Evolutionary conservation across 1,140 invertebrate genomes (phyloP), one percentile per base, ranked within the genome.

Genomic region (Aphaenogaster floridana): DNA sequence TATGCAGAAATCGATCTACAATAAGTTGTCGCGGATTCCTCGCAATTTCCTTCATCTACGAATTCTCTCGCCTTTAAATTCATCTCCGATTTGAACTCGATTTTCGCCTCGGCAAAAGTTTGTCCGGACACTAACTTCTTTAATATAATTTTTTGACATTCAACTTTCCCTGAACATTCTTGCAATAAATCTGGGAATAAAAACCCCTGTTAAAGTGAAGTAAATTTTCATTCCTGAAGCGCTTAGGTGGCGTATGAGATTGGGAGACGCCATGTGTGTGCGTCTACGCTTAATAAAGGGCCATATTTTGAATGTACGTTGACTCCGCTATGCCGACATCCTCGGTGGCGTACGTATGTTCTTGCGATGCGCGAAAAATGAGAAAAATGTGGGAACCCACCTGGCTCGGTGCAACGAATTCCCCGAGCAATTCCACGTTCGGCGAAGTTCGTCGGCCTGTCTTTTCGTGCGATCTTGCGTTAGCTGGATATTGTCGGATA

Each of bases 201-300:
- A 42, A 21, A 15, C 4, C 21, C 13, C 11, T 39, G 21, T 34
- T 52, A 36, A 66, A 69, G 36, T 9, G 8, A 36, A 48, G 15
- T 81, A 54, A 81, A 69, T 71, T 42, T 81, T 71, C 13, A 69
- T 71, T 57, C 34, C n/a, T 42, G 45, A 69, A 69, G 7, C 13
- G 66, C n/a, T 80, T 52, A 42, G 9, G 17, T n/a, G 17, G 7
- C 11, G 4, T 9, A 6, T 21, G 39, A 48, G 17, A 39, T 42
- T n/a, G 11, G 21, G 9, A 9, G 17, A 28, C 4, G 54, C 36
- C 50, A 17, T 54, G n/a, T 15, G 34, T 36, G 11, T 68, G 36
- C 15, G 15, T 54, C 8, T 11, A 21, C 57, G 7, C 50, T 52
- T 74, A 74, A 54, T 80, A 80, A 81, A 81, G 50, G 39, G 9